phyloP scores from a whole-genome alignment of 37 sponge, comb jelly and placozoan genomes.

The Lycopodina hypogea region DNA sequence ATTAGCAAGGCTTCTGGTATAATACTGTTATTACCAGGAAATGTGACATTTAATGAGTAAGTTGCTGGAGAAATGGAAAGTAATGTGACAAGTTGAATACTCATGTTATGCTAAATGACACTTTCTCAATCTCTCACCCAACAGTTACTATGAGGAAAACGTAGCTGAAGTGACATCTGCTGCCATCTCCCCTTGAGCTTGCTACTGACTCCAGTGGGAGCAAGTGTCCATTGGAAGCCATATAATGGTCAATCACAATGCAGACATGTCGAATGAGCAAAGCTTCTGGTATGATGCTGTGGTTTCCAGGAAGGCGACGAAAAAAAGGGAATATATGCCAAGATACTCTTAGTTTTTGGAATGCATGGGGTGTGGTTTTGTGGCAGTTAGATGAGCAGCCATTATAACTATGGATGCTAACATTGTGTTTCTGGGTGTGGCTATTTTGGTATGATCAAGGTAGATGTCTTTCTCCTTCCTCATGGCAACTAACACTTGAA shows the following conservation, averaged over 20 bases:
- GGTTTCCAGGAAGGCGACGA: constrained; percentile 48
- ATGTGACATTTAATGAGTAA: no score
- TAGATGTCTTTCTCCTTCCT: no score
- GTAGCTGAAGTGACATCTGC: constrained; percentile 7
- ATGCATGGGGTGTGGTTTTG: background rate
- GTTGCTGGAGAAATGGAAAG: no score
- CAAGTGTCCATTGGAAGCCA: constrained; percentile 35
- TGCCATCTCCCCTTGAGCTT: constrained; percentile 57
- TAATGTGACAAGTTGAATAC: no score
- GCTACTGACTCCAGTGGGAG: constrained; percentile 75
- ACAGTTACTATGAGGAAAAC: constrained; percentile 67
- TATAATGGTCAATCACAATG: constrained; percentile 89
- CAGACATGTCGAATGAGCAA: constrained; percentile 68
- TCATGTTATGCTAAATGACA: background rate
- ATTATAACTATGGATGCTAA: no score
- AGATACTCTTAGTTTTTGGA: constrained; percentile 50
- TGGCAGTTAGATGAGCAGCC: background rate
- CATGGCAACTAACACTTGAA: no score
- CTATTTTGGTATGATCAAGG: background rate
- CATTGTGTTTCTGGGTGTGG: no score
- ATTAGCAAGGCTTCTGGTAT: no score
- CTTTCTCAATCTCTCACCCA: background rate
- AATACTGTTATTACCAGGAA: no score
- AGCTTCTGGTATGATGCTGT: constrained; percentile 92
- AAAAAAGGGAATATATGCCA: constrained; percentile 31